A percentile compares a stretch with the other conserved stretches of the same genome.
These are phyloP conservation scores for Syngnathus scovelli DNA, from an alignment of 2,113 vertebrate species.

Conservation along the genomic window DNA sequence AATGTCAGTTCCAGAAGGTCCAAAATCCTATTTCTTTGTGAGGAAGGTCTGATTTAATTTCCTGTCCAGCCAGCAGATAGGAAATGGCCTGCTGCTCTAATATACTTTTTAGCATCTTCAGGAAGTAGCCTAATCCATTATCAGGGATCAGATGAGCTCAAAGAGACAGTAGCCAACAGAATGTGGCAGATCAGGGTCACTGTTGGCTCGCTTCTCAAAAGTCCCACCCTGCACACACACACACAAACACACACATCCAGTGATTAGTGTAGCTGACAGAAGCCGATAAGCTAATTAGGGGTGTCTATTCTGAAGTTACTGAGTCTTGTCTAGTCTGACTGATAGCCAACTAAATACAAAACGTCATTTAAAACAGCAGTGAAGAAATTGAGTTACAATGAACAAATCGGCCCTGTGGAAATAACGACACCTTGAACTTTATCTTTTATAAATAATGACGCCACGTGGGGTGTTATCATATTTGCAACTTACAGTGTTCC, in stretches of 20 bases:
- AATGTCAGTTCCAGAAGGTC: neutral
- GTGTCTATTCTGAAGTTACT: conserved; percentile 13
- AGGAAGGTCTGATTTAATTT: conserved; percentile 42
- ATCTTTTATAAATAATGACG: no score
- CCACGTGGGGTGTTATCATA: no score
- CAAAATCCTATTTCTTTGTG: conserved; percentile 6
- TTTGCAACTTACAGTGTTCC: no score
- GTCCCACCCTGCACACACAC: conserved; percentile 5
- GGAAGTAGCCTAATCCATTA: conserved; percentile 34
- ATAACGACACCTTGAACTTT: no score
- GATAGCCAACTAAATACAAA: neutral
- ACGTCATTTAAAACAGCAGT: no score
- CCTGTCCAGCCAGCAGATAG: conserved; percentile 23
- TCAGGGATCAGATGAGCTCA: conserved; percentile 16
- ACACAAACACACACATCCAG: conserved; percentile 7
- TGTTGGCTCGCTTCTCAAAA: conserved; percentile 1
- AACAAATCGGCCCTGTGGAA: no score
- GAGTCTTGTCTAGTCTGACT: neutral
- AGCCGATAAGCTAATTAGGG: conserved; percentile 36
- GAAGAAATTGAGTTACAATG: no score
- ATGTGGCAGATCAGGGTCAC: conserved; percentile 10
- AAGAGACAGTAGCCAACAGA: neutral
- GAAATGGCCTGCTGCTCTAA: conserved; percentile 21
- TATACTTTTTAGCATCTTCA: neutral
- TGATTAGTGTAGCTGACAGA: conserved; percentile 31